phyloP scores from a whole-genome alignment of 2,113 vertebrate genomes.

The Stictonetta naevosa region DNA sequence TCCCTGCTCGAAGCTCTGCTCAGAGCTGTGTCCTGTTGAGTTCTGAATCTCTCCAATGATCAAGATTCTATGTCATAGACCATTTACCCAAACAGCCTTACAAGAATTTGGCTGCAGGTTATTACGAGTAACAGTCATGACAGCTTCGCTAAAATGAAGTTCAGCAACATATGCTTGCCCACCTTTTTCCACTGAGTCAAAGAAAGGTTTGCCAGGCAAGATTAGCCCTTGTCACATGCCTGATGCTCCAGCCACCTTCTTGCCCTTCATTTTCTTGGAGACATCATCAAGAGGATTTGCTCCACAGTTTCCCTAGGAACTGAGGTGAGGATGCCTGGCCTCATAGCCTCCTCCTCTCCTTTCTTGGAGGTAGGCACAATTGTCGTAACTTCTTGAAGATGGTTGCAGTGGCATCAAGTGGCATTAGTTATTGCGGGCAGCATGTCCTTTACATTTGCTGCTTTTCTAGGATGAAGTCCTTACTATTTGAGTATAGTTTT shows the following conservation, averaged over 20 bases:
- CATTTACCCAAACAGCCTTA: neutral
- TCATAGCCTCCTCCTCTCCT: neutral
- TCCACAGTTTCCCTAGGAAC: neutral
- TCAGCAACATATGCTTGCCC: neutral
- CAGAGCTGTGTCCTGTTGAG: neutral
- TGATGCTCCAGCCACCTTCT: neutral
- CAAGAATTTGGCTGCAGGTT: neutral
- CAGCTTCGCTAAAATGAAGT: neutral
- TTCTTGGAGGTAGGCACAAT: neutral
- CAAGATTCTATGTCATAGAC: neutral
- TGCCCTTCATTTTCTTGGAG: neutral
- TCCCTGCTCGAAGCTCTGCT: neutral
- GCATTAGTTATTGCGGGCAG: accelerated
- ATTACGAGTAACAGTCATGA: neutral
- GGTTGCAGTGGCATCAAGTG: neutral
- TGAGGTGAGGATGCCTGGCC: neutral
- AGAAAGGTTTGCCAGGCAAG: neutral
- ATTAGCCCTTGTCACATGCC: neutral
- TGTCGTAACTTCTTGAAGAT: neutral
- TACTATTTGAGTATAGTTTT: neutral
- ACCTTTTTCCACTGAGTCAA: neutral
- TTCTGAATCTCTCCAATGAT: neutral
- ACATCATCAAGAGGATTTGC: neutral
- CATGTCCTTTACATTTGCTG: neutral
- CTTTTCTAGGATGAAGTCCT: neutral